Evolutionary conservation across 2,888 invertebrate genomes (phyloP).

Genomic region (Furcula furcula): DNA sequence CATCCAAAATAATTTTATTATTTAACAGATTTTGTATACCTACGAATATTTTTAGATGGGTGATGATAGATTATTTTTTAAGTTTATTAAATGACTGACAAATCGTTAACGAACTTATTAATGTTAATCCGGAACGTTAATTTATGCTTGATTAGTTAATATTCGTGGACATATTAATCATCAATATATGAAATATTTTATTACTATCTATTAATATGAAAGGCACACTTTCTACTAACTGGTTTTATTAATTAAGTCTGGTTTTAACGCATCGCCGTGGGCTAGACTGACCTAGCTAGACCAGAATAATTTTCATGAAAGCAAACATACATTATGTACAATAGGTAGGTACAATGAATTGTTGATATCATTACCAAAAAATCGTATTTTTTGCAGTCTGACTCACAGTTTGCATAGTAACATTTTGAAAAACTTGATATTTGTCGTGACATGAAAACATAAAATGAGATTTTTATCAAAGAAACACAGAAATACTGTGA

Average conservation of each 20-base stretch:
- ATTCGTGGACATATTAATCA: too few species aligned
- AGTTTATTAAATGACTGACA: too few species aligned
- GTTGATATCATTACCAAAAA: not conserved
- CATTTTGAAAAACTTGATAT: not conserved
- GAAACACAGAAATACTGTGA: not conserved
- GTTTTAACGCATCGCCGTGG: constrained; percentile 17
- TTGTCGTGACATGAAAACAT: constrained; percentile 11
- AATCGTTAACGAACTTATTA: too few species aligned
- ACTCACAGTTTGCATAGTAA: not conserved
- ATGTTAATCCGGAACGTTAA: too few species aligned
- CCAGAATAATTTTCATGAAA: constrained; percentile 1
- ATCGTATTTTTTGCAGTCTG: not conserved
- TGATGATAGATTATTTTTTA: too few species aligned
- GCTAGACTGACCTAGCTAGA: constrained; percentile 14
- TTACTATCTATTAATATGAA: constrained; percentile 13
- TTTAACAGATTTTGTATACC: too few species aligned
- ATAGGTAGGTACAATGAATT: not conserved
- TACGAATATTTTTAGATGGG: too few species aligned
- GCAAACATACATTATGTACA: not conserved
- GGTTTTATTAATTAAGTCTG: constrained; percentile 31
- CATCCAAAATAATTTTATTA: too few species aligned
- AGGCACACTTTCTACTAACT: constrained; percentile 37
- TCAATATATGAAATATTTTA: too few species aligned
- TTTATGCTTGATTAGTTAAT: too few species aligned
- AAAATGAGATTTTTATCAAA: constrained; percentile 16